phyloP scores from a whole-genome alignment of 2,797 vertebrate genomes.

The Catostomus latipinnis region DNA sequence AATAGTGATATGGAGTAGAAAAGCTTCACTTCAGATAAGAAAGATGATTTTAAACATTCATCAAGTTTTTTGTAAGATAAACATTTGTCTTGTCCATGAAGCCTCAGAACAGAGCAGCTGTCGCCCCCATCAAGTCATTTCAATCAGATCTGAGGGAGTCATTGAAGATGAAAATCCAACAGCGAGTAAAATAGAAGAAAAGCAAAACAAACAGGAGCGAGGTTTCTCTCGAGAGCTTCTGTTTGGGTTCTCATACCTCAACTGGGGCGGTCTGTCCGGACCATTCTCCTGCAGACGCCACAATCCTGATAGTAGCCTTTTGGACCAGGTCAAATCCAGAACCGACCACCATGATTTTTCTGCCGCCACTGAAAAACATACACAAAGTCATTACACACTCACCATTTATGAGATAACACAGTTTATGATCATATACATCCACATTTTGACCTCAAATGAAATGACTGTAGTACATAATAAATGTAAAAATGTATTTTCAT shows the following conservation, averaged over 20 bases:
- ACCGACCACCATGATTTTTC: constrained; percentile 88
- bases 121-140: background rate
- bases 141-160: constrained; percentile 22
- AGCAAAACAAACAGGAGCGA: constrained; percentile 22
- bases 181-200: constrained; percentile 23
- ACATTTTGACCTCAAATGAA: too few relatives aligned
- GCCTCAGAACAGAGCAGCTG: constrained; percentile 35
- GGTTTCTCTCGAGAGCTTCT: background rate
- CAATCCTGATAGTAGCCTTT: constrained; percentile 71
- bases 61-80: constrained; percentile 35
- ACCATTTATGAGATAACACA: background rate
- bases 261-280: constrained; percentile 46
- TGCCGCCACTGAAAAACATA: constrained; percentile 86
- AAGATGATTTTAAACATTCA: constrained; percentile 48
- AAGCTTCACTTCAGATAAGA: constrained; percentile 38
- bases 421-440: background rate
- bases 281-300: constrained; percentile 60
- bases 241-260: constrained; percentile 56
- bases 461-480: too few relatives aligned
- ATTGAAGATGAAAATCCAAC: background rate
- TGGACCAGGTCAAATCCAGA: constrained; percentile 86
- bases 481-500: too few relatives aligned
- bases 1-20: constrained; percentile 13
- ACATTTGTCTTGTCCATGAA: constrained; percentile 29
- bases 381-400: constrained; percentile 28